Evolutionary conservation across 2,113 vertebrate genomes (phyloP), one percentile per base, ranked within the genome.

Genomic region (Saccopteryx leptura): DNA sequence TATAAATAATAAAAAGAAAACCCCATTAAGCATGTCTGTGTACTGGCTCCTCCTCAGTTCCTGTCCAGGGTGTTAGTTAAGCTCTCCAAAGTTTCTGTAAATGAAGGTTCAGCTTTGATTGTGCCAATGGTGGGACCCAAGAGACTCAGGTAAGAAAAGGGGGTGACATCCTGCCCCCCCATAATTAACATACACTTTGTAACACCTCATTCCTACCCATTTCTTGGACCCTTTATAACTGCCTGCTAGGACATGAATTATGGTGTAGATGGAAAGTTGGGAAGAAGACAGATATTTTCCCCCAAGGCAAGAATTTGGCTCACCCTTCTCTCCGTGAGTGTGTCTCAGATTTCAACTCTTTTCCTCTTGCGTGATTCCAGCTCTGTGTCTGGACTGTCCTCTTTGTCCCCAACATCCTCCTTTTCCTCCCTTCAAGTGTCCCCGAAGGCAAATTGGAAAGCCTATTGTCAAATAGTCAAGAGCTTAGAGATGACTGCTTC

Each of bases 201-300:
- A 94, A 90, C 79, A 7, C 94, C 95, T 86, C 31, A 46, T 92
- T 96, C 79, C 75, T 91, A 14, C 24, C 21, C 84, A 75, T 71
- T 58, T 92, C 92, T 92, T 24, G 0, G 52, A 39, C 63, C 93
- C 60, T 8, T 83, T 4, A 0, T 33, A 71, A 23, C 5, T 90
- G 91, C 98, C 74, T 96, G 97, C 96, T 3, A 5, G 88, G 88
- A 95, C 97, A 87, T 91, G 97, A 98, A 78, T 50, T 69, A 21
- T 31, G 79, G 52, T 80, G 95, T 95, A 78, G n/a, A 63, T 2
- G 18, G 74, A 84, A 58, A 71, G 7, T 11, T 81, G 84, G 87
- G 82, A 91, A 79, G 58, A 87, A 97, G 96, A 92, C 14, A 88
- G 50, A 78, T 15, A 31, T 90, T 46, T 82, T 19, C 28, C 96